phyloP scores from a whole-genome alignment of 2,888 invertebrate genomes.

The Bruchidius siliquastri region DNA sequence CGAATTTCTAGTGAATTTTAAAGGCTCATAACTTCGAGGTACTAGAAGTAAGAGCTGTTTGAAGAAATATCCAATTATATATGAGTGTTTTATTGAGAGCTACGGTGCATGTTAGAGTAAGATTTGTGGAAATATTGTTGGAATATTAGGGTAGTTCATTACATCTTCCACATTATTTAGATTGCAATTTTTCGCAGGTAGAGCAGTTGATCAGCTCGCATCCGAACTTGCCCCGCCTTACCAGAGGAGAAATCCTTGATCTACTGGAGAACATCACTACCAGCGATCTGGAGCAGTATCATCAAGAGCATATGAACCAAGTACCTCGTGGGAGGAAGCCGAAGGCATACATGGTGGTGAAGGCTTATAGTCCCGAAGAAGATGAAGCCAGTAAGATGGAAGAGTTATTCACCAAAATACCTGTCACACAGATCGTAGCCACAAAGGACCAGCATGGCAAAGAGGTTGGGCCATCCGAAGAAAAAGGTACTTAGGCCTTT shows the following conservation, averaged over 20 bases:
- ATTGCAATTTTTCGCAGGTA: constrained; percentile 61
- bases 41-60: too few species aligned
- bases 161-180: too few species aligned
- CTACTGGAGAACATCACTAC: constrained; percentile 62
- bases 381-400: constrained; percentile 49
- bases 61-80: too few species aligned
- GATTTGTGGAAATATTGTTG: too few species aligned
- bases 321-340: constrained; percentile 37
- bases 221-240: constrained; percentile 59
- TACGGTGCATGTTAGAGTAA: too few species aligned
- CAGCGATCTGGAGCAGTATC: constrained; percentile 41
- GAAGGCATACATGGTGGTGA: constrained; percentile 60
- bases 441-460: neutral
- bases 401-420: constrained; percentile 63
- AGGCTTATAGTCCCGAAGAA: constrained; percentile 62
- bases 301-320: neutral
- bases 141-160: too few species aligned
- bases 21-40: too few species aligned
- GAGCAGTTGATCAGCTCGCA: constrained; percentile 59
- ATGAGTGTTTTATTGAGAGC: too few species aligned
- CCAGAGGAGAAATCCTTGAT: constrained; percentile 61
- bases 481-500: too few species aligned
- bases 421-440: constrained; percentile 56
- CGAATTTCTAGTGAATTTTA: too few species aligned
- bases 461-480: neutral